Percentiles rank a stretch among this genome's conserved stretches.
Conservation (phyloP, 92 coral and sea anemone species). For the Parazoanthus atlanticus region DNA sequence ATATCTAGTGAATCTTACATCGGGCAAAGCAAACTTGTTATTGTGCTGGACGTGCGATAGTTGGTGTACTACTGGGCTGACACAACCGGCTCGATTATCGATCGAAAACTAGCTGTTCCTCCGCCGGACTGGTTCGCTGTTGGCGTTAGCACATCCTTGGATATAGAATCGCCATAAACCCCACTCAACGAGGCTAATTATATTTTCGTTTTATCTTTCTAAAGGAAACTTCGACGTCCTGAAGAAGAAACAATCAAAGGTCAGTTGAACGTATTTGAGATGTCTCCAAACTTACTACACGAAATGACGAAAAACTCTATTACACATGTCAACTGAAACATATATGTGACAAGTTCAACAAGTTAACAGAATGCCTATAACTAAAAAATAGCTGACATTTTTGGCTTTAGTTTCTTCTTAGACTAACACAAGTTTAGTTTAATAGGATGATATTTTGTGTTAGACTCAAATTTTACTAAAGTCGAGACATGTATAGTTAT, state of each 20-base stretch:
- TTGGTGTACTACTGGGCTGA: background rate
- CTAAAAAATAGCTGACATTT: background rate
- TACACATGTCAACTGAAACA: background rate
- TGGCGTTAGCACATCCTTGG: background rate
- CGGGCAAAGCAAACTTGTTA: background rate
- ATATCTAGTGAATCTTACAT: background rate
- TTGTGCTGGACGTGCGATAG: constrained; percentile 11
- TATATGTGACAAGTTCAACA: background rate
- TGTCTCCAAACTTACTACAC: background rate
- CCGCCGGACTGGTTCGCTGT: background rate
- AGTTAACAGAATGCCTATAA: background rate
- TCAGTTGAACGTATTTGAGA: background rate
- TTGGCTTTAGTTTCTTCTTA: background rate
- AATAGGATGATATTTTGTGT: background rate
- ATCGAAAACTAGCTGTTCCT: background rate
- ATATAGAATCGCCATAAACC: background rate
- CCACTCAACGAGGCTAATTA: background rate
- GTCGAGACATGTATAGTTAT: background rate
- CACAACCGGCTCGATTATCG: background rate
- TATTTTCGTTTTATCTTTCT: background rate
- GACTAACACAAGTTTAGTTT: too few relatives aligned
- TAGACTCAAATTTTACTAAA: too few relatives aligned
- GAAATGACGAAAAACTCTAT: background rate
- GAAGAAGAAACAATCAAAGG: constrained; percentile 28
- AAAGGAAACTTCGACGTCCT: constrained; percentile 46